Conservation (phyloP, 92 coral and sea anemone genomes). For the Palythoa grandis region DNA sequence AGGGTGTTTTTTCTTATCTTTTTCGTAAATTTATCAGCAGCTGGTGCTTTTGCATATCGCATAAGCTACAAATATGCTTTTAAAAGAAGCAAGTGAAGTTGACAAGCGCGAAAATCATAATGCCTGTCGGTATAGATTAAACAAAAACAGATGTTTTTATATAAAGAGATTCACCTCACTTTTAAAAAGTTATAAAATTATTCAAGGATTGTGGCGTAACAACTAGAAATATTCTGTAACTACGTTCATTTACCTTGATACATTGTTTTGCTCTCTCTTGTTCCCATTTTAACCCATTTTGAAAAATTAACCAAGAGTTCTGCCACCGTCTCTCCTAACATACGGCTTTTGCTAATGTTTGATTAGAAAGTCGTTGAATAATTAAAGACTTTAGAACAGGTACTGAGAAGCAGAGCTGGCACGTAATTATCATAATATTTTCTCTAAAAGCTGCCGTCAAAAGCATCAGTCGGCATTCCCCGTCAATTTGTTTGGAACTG, state of each 20-base stretch:
- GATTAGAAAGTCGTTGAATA: constrained; percentile 23
- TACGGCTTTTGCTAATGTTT: constrained; percentile 21
- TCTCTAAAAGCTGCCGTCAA: constrained; percentile 28
- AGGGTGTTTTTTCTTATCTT: neutral
- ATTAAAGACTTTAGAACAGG: constrained; percentile 35
- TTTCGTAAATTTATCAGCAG: neutral
- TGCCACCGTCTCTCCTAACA: constrained; percentile 1
- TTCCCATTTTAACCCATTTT: constrained; percentile 47
- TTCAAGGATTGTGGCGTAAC: neutral
- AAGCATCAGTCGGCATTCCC: neutral
- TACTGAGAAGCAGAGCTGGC: neutral
- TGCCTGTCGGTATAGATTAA: neutral
- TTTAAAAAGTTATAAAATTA: neutral
- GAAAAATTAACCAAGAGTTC: constrained; percentile 6
- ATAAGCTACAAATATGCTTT: neutral
- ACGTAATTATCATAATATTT: constrained; percentile 34
- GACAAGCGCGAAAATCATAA: neutral
- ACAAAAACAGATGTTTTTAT: constrained; percentile 26
- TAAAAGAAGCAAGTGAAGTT: neutral
- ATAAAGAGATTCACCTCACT: constrained; percentile 21
- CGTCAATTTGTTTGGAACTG: neutral
- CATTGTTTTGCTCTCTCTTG: constrained; percentile 34
- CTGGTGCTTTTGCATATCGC: neutral
- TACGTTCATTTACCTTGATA: constrained; percentile 19
- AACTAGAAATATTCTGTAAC: neutral